These are phyloP conservation scores for Lasiurus cinereus DNA, from an alignment of 2,113 vertebrate genomes.

Conservation along the genomic window DNA sequence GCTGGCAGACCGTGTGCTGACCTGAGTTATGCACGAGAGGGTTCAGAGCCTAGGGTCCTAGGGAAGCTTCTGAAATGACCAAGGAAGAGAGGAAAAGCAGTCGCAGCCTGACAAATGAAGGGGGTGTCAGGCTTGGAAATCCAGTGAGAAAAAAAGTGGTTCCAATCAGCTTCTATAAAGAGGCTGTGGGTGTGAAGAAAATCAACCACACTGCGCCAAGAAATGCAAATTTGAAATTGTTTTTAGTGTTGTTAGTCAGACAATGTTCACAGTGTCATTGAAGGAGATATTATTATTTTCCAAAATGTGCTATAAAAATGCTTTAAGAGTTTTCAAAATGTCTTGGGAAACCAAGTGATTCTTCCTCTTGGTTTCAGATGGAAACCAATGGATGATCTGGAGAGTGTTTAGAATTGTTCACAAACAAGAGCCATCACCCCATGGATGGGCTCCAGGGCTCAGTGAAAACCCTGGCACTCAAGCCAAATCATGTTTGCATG, in stretches of 20 bases:
- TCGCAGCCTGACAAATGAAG: neutral
- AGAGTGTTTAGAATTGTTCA: neutral
- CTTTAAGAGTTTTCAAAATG: constrained; percentile 6
- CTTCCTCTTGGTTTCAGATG: neutral
- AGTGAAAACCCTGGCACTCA: neutral
- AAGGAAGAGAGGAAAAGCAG: neutral
- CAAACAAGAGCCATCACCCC: neutral
- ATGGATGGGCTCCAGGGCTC: neutral
- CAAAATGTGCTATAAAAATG: constrained; percentile 31
- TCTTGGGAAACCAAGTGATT: neutral
- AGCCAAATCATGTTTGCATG: neutral
- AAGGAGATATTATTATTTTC: neutral
- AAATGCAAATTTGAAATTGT: neutral
- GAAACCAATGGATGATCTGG: neutral
- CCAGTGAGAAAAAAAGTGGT: neutral
- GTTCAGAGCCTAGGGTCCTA: neutral
- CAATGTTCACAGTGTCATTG: constrained; percentile 9
- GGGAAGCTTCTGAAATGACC: neutral
- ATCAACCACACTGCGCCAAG: constrained; percentile 5
- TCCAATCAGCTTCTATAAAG: neutral
- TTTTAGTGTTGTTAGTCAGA: constrained; percentile 26
- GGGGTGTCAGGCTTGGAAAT: neutral
- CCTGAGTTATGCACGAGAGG: neutral
- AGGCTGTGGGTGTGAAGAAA: neutral
- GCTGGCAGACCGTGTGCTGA: neutral